phyloP scores from a whole-genome alignment of 2,113 vertebrate genomes.

The Atlantisia rogersi region DNA sequence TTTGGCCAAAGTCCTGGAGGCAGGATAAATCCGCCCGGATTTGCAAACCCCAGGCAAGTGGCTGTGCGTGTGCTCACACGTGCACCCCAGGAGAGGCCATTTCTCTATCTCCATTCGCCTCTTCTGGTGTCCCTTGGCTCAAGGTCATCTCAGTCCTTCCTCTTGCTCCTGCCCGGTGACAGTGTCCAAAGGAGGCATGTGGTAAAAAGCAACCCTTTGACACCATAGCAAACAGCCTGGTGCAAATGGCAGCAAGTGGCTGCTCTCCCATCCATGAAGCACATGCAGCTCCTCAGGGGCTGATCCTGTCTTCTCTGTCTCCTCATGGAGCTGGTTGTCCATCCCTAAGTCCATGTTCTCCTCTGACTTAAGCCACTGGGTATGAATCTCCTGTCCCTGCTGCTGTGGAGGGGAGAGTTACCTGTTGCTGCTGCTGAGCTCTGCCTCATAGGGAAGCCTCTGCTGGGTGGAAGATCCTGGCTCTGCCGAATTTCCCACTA shows the following conservation, averaged over 20 bases:
- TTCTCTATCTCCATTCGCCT: background rate
- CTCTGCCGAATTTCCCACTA: background rate
- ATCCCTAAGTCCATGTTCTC: background rate
- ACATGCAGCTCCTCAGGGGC: background rate
- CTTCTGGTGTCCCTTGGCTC: background rate
- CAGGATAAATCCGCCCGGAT: slow-evolving; percentile 29
- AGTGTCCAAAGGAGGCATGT: background rate
- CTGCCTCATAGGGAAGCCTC: background rate
- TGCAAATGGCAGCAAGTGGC: background rate
- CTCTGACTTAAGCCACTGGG: background rate
- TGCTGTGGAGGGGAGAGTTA: background rate
- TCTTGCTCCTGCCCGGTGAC: background rate
- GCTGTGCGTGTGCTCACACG: background rate
- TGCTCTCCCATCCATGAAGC: background rate
- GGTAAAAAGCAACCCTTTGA: background rate
- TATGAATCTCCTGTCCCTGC: background rate
- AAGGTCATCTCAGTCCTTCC: background rate
- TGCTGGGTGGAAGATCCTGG: background rate
- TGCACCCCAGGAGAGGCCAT: background rate
- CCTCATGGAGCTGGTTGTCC: background rate
- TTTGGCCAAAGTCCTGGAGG: slow-evolving; percentile 46
- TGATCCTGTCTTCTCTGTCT: background rate
- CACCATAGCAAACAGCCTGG: background rate
- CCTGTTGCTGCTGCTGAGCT: background rate
- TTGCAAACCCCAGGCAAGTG: slow-evolving; percentile 5